Percentiles rank a stretch among this genome's conserved stretches.
Conservation (phyloP, 1,140 invertebrate genomes). For the Drosophila pseudoananassae region DNA sequence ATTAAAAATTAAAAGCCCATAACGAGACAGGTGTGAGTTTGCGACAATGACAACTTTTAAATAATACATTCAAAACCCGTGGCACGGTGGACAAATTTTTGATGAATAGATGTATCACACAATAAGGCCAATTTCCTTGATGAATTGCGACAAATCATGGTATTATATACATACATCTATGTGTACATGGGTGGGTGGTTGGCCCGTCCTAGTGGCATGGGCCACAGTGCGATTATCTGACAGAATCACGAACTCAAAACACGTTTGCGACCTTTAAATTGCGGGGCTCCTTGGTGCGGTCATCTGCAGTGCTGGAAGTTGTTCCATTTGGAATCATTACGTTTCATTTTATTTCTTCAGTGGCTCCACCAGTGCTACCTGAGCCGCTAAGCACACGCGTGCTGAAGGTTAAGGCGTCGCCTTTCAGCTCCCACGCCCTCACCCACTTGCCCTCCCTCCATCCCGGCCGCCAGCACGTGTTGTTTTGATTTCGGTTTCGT, state of each 20-base stretch:
- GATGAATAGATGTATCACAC: slow-evolving; percentile 9
- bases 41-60: slow-evolving; percentile 16
- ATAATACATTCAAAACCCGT: slow-evolving; percentile 37
- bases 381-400: slow-evolving; percentile 34
- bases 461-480: slow-evolving; percentile 29
- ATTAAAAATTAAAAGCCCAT: slow-evolving; percentile 40
- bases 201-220: slow-evolving; percentile 28
- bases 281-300: slow-evolving; percentile 27
- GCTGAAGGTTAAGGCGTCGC: slow-evolving; percentile 60
- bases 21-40: slow-evolving; percentile 37
- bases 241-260: slow-evolving; percentile 58
- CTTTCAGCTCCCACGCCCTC: slow-evolving; percentile 37
- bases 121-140: slow-evolving; percentile 13
- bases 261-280: slow-evolving; percentile 59
- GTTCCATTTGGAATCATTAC: slow-evolving; percentile 5
- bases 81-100: slow-evolving; percentile 32
- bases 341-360: slow-evolving; percentile 49
- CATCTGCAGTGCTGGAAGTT: slow-evolving; percentile 2
- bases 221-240: slow-evolving; percentile 14
- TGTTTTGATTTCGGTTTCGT: slow-evolving; percentile 47
- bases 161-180: background rate
- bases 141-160: slow-evolving; percentile 24
- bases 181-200: slow-evolving; percentile 2
- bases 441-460: background rate
- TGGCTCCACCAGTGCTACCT: slow-evolving; percentile 15